Base-by-base conservation (phyloP, 2,797 vertebrate species). In the Cygnus olor region DNA sequence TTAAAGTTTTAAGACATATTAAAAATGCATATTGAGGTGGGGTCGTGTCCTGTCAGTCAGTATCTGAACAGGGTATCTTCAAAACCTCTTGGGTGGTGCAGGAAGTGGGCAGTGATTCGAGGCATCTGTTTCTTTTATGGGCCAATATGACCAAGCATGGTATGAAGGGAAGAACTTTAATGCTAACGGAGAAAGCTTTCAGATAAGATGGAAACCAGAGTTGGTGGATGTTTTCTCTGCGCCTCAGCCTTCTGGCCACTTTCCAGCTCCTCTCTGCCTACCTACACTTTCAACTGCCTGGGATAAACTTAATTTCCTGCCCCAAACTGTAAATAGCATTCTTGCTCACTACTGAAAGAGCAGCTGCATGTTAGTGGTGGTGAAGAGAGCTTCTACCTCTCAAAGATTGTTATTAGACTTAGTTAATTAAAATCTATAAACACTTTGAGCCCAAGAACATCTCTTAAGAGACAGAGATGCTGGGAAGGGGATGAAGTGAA, bases 121-220 rank as follows among this genome's bases (percentile, higher is more conserved):
- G 69, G 74, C 9, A 15, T 65, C 69, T 85, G 40, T 65, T 74
- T 93, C 90, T 89, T 88, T 87, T 73, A 72, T 54, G 53, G 69
- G 66, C 58, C 49, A 72, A 16, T 54, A 89, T 63, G 72, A 85
- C 90, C 91, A 93, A 94, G 61, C 84, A 87, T 53, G 81, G 85
- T 94, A 86, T 82, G 77, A 93, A 84, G 45, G 68, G 65, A 94
- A 58, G 57, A 91, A 90, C 77, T 77, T 69, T 25, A 86, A 57
- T 68, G 53, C 56, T 86, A 90, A 88, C 10, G 4, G 60, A 83
- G 54, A 68, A 58, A 92, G 81, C 72, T 64, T 93, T 93, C 91
- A 95, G 78, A 87, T 83, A 89, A 93, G 84, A 95, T 53, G 76
- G 44, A 92, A 96, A 85, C 64, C 94, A 96, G 95, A 95, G 86